Conservation (phyloP, 2,888 invertebrate genomes). For the Gymnosoma rotundatum region DNA sequence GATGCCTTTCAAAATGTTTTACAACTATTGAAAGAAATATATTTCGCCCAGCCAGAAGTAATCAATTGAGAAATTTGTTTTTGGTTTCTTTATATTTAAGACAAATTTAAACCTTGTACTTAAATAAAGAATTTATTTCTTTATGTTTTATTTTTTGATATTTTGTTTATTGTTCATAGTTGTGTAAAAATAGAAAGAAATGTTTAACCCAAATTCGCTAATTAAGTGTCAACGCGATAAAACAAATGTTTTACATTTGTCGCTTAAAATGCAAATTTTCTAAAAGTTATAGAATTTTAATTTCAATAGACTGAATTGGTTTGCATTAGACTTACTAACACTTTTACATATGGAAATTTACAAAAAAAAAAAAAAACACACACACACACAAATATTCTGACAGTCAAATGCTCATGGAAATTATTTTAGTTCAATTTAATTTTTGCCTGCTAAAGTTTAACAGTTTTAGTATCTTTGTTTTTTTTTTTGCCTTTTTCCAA, state of each 20-base stretch:
- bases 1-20: not conserved
- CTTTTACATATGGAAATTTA: not conserved
- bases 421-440: conserved; percentile 49
- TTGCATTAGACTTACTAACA: conserved; percentile 24
- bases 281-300: conserved; percentile 69
- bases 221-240: conserved; percentile 81
- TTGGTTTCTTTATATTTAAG: conserved; percentile 31
- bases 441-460: conserved; percentile 31
- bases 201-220: conserved; percentile 80
- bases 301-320: conserved; percentile 65
- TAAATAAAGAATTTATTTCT: conserved; percentile 28
- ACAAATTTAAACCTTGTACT: conserved; percentile 23
- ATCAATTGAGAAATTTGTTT: conserved; percentile 32
- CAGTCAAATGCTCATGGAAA: not conserved
- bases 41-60: conserved; percentile 8
- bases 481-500: conserved; percentile 16
- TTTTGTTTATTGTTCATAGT: conserved; percentile 1
- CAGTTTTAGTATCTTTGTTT: conserved; percentile 22
- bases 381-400: not conserved
- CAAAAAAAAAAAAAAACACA: too few species aligned
- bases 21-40: not conserved
- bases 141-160: not conserved
- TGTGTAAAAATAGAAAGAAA: conserved; percentile 62
- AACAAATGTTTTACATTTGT: conserved; percentile 80
- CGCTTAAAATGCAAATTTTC: conserved; percentile 68